These are phyloP conservation scores for Catalaphyllia jardinei DNA, from an alignment of 64 coral and sea anemone species.

Conservation along the genomic window DNA sequence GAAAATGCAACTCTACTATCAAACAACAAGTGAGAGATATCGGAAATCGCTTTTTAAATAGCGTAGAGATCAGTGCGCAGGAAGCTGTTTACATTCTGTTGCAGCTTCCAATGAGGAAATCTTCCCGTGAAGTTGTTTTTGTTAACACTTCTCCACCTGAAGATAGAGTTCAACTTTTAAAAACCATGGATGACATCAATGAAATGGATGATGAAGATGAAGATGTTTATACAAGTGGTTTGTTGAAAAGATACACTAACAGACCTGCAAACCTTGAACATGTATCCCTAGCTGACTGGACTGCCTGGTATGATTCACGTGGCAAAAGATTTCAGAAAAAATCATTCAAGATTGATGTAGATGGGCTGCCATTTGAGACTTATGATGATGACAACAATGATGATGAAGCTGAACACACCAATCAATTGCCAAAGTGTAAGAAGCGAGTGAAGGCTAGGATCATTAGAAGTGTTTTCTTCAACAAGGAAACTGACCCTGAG, in stretches of 20 bases:
- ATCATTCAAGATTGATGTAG: background rate
- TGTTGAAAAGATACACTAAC: slow-evolving; percentile 33
- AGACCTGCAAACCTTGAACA: slow-evolving; percentile 11
- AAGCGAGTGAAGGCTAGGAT: background rate
- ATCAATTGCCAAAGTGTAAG: background rate
- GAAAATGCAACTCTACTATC: slow-evolving; percentile 16
- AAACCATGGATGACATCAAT: slow-evolving; percentile 21
- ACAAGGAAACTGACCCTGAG: slow-evolving; percentile 34
- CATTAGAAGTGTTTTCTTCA: slow-evolving; percentile 8
- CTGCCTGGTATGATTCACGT: slow-evolving; percentile 40
- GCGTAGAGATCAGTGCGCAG: background rate
- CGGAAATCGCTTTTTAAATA: slow-evolving; percentile 18
- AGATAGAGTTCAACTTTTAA: slow-evolving; percentile 40
- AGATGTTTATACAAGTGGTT: slow-evolving; percentile 28
- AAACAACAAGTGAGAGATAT: slow-evolving; percentile 38
- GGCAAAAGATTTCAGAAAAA: background rate
- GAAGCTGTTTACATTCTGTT: background rate
- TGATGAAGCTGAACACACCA: slow-evolving; percentile 4
- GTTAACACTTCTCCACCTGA: slow-evolving; percentile 20
- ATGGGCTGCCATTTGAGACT: background rate
- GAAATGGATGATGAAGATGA: slow-evolving; percentile 41
- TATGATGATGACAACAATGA: slow-evolving; percentile 10
- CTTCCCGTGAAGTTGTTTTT: slow-evolving; percentile 8
- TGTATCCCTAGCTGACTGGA: slow-evolving; percentile 21
- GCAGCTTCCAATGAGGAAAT: slow-evolving; percentile 12